A percentile compares a stretch with the other conserved stretches of the same genome.
These are phyloP conservation scores for Camponotus fellah DNA, from an alignment of 2,888 invertebrate genomes.

Conservation along the genomic window DNA sequence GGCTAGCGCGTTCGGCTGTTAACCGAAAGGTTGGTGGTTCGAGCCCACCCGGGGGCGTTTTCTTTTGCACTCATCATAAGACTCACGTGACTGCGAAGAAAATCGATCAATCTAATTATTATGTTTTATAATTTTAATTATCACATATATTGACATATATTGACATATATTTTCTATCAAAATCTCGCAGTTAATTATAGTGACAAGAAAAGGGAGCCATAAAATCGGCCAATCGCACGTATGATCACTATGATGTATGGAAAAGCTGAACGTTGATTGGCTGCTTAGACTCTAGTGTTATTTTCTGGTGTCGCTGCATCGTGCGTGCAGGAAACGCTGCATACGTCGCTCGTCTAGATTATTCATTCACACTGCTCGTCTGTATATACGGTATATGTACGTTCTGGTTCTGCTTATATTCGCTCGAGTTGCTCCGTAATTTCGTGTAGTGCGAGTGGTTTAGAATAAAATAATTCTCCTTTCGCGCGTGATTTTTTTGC, in stretches of 20 bases:
- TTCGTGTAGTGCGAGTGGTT: neutral
- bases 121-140: neutral
- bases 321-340: neutral
- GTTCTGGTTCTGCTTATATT: neutral
- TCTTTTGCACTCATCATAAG: neutral
- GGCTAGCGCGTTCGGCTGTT: constrained; percentile 99
- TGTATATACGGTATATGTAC: neutral
- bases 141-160: neutral
- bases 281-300: neutral
- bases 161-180: neutral
- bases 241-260: neutral
- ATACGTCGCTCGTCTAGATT: neutral
- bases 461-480: neutral
- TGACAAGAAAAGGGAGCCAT: neutral
- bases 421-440: neutral
- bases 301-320: neutral
- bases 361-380: neutral
- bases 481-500: constrained; percentile 1
- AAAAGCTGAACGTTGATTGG: neutral
- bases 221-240: neutral
- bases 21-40: constrained; percentile 99
- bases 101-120: neutral
- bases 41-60: constrained; percentile 97
- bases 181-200: too few relatives aligned
- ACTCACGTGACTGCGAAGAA: neutral